phyloP scores from a whole-genome alignment of 2,797 vertebrate genomes.

The Gadopsis bispinosus region DNA sequence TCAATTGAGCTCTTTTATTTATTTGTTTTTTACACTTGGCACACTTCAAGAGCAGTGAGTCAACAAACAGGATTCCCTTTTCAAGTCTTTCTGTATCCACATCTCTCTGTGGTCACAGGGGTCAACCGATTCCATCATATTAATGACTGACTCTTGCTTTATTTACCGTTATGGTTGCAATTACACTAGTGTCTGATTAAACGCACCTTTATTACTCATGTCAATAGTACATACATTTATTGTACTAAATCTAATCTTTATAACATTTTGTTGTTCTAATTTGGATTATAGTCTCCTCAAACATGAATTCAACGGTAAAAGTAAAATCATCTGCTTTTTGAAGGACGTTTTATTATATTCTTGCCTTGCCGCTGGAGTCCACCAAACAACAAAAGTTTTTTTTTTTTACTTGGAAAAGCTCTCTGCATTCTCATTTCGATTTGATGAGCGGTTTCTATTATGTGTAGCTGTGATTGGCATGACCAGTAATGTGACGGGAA shows the following conservation, averaged over 20 bases:
- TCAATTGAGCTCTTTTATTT: too few relatives aligned
- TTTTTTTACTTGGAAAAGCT: constrained; percentile 7
- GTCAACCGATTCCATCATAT: neutral
- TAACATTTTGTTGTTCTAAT: neutral
- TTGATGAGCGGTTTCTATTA: constrained; percentile 21
- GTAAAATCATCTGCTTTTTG: neutral
- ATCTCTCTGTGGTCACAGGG: neutral
- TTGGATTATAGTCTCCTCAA: neutral
- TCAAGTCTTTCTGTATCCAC: neutral
- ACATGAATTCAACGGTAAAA: neutral
- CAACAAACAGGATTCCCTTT: neutral
- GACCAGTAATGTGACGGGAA: constrained; percentile 18
- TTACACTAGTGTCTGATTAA: neutral
- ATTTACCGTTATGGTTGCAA: neutral
- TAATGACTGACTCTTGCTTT: neutral
- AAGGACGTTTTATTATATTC: neutral
- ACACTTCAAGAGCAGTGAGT: neutral
- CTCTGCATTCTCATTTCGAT: constrained; percentile 12
- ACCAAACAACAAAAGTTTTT: neutral
- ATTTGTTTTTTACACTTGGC: neutral
- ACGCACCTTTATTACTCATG: neutral
- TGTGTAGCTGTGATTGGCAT: constrained; percentile 19
- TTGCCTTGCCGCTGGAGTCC: neutral
- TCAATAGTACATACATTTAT: neutral
- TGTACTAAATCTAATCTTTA: neutral